Conservation (phyloP, 2,113 vertebrate species). For the Caretta caretta region DNA sequence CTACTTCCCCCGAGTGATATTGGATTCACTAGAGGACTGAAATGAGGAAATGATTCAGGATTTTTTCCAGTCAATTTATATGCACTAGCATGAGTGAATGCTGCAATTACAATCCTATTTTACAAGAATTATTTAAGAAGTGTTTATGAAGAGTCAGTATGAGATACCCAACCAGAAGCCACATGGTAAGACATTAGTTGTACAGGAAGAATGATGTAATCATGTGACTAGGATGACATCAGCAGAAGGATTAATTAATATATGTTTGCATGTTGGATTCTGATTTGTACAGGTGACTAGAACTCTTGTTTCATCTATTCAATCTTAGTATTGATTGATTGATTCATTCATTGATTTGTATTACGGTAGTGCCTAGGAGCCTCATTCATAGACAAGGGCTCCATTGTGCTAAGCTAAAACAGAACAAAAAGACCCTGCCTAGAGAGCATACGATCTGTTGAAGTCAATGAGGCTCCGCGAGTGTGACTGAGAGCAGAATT, state of each 20-base stretch:
- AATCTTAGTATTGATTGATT: neutral
- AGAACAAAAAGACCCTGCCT: neutral
- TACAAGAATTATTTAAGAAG: neutral
- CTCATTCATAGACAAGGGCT: neutral
- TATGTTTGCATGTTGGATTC: neutral
- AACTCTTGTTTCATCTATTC: neutral
- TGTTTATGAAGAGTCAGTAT: neutral
- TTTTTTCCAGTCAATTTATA: neutral
- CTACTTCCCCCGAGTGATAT: neutral
- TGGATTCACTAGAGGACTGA: neutral
- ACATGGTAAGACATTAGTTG: neutral
- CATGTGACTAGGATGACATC: neutral
- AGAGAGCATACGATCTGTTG: neutral
- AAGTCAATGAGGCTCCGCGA: neutral
- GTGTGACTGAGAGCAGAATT: neutral
- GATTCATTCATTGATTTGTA: neutral
- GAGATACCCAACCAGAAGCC: neutral
- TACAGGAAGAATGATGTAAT: neutral
- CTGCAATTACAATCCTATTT: neutral
- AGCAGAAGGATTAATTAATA: neutral
- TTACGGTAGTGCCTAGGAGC: neutral
- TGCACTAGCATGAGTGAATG: neutral
- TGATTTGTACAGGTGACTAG: neutral
- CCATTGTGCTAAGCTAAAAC: neutral
- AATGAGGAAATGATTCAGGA: slow-evolving; percentile 13